Percentiles rank a stretch among this genome's conserved stretches.
Evolutionary conservation across 2,797 vertebrate genomes (phyloP).

Genomic region (Microhierax caerulescens): DNA sequence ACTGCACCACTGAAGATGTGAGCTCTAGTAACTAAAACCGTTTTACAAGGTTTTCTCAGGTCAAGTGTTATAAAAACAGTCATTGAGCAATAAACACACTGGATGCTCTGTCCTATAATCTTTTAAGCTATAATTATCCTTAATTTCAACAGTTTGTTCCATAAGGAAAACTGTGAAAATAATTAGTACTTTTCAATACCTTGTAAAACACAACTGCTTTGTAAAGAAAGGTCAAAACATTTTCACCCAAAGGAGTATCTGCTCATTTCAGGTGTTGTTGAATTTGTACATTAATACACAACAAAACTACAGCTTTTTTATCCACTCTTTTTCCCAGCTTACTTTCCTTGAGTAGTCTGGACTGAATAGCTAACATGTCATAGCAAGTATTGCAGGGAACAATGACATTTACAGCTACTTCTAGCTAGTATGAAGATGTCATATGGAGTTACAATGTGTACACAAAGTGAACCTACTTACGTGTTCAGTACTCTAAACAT

Average conservation of each 20-base stretch:
- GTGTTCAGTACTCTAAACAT: not conserved
- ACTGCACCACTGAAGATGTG: not conserved
- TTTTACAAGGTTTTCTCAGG: constrained; percentile 32
- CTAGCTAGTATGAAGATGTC: not conserved
- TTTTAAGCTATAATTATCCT: not conserved
- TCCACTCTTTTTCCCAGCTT: not conserved
- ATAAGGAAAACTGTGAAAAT: constrained; percentile 16
- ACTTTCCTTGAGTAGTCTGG: not conserved
- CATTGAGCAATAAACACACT: constrained; percentile 24
- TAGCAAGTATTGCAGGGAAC: not conserved
- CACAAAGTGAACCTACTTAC: not conserved
- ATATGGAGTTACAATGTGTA: not conserved
- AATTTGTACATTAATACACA: not conserved
- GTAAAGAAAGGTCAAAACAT: constrained; percentile 5
- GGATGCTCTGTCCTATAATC: not conserved
- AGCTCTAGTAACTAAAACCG: not conserved
- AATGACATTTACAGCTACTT: not conserved
- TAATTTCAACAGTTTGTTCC: constrained; percentile 41
- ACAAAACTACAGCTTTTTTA: not conserved
- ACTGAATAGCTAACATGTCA: not conserved
- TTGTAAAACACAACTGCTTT: constrained; percentile 11
- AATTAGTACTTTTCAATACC: constrained; percentile 15
- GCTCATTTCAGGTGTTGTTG: not conserved
- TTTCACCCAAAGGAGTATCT: not conserved
- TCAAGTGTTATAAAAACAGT: constrained; percentile 55